Conservation (phyloP, 2,113 vertebrate genomes). For the Anarhynchus alexandrinus region DNA sequence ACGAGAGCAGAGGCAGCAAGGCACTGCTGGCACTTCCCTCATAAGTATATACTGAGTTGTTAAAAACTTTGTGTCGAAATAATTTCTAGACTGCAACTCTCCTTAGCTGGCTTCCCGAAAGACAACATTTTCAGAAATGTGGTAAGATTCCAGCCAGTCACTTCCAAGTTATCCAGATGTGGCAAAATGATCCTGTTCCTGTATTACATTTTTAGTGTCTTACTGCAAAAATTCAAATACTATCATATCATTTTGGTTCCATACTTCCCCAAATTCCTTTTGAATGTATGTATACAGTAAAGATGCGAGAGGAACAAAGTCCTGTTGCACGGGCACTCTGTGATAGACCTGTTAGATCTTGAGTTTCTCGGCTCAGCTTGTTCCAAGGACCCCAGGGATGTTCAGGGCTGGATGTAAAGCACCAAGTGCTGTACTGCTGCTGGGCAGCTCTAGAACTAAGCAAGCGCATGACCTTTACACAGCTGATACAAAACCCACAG, state of each 20-base stretch:
- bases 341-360: background rate
- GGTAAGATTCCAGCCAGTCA: background rate
- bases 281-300: background rate
- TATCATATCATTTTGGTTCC: background rate
- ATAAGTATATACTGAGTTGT: background rate
- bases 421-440: background rate
- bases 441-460: background rate
- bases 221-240: background rate
- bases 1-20: background rate
- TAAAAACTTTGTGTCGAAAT: background rate
- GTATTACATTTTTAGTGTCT: background rate
- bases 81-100: background rate
- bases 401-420: background rate
- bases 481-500: background rate
- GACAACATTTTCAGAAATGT: background rate
- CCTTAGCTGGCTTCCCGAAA: background rate
- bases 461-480: background rate
- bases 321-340: background rate
- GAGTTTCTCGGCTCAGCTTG: background rate
- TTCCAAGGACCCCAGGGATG: background rate
- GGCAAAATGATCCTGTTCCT: background rate
- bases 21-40: background rate
- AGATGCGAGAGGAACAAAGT: background rate
- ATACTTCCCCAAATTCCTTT: background rate
- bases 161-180: background rate